phyloP scores from a whole-genome alignment of 2,113 vertebrate genomes.

The Perccottus glenii region DNA sequence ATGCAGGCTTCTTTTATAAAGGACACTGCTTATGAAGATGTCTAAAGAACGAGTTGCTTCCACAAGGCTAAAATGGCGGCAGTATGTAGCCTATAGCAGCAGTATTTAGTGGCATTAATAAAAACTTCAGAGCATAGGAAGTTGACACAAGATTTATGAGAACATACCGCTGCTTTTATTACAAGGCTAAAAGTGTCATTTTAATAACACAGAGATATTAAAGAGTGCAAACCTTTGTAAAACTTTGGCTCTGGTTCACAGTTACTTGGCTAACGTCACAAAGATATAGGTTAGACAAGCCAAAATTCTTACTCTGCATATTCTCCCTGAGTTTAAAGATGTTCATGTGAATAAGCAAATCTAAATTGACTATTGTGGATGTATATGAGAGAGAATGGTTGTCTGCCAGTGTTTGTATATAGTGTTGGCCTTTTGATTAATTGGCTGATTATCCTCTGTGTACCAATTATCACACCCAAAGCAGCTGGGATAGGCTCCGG shows the following conservation, averaged over 20 bases:
- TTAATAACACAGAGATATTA: conserved; percentile 70
- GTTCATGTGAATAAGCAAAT: too few species aligned
- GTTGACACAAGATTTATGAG: conserved; percentile 60
- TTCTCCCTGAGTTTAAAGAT: too few species aligned
- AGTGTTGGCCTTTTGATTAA: too few species aligned
- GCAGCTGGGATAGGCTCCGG: too few species aligned
- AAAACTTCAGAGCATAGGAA: conserved; percentile 30
- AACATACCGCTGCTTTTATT: conserved; percentile 64
- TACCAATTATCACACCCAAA: too few species aligned
- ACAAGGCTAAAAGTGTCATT: conserved; percentile 65
- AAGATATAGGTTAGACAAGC: too few species aligned
- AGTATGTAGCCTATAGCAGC: not conserved
- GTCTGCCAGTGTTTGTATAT: too few species aligned
- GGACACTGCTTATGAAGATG: conserved; percentile 23
- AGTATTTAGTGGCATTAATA: not conserved
- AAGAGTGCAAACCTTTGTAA: conserved; percentile 46
- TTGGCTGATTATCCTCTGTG: too few species aligned
- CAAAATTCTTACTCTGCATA: too few species aligned
- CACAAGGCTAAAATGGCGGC: conserved; percentile 4
- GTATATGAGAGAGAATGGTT: too few species aligned
- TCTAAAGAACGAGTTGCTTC: conserved; percentile 1
- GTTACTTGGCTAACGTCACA: conserved; percentile 22
- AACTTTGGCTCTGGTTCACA: conserved; percentile 42
- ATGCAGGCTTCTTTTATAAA: conserved; percentile 45
- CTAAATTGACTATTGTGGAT: too few species aligned